These are phyloP conservation scores for Molossus alvarezi DNA, from an alignment of 2,797 vertebrate genomes.

Conservation along the genomic window DNA sequence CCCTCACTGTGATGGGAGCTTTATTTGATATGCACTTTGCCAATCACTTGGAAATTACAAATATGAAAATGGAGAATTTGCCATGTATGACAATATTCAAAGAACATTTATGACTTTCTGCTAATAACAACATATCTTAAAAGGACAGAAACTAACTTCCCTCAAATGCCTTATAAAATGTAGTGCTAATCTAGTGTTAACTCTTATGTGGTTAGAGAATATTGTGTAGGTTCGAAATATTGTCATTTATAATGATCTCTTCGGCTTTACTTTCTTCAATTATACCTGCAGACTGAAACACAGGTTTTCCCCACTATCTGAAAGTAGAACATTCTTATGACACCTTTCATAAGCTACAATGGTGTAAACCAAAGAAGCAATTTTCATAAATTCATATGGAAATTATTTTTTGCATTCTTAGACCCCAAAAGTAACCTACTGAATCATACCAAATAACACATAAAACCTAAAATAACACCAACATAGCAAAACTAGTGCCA, in stretches of 20 bases:
- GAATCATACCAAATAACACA: neutral
- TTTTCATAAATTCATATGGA: neutral
- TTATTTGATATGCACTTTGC: neutral
- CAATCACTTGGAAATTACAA: constrained; percentile 34
- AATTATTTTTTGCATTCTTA: too few species aligned
- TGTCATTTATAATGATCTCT: neutral
- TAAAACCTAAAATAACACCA: neutral
- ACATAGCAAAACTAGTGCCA: neutral
- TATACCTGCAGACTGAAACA: neutral
- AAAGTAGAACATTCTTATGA: neutral
- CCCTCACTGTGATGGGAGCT: neutral
- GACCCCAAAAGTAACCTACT: neutral
- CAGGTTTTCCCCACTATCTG: neutral
- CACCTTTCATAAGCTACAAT: neutral
- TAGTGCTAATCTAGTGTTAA: neutral
- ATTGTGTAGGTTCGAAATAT: neutral
- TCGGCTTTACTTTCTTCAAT: neutral
- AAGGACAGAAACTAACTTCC: neutral
- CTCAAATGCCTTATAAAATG: neutral
- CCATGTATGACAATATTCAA: neutral
- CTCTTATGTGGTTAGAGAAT: neutral
- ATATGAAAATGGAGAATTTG: neutral
- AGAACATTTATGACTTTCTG: neutral
- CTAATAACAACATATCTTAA: neutral
- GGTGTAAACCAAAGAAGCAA: neutral